Evolutionary conservation across 2,888 invertebrate species (phyloP).

Genomic region (Notocelia uddmanniana): DNA sequence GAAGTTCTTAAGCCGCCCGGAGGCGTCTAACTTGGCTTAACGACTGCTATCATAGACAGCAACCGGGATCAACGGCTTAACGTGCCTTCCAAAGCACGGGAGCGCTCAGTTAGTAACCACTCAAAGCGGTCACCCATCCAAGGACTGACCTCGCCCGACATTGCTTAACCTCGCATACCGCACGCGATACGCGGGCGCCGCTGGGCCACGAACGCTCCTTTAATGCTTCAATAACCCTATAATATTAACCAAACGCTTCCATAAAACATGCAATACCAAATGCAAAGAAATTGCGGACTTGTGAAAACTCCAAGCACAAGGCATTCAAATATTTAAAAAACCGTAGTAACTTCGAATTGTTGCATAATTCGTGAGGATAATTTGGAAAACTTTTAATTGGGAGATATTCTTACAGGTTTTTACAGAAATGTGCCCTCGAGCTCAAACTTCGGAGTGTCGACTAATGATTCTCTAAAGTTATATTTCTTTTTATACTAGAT

Average conservation of each 20-base stretch:
- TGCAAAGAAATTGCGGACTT: constrained; percentile 5
- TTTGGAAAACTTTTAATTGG: constrained; percentile 31
- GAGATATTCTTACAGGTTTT: constrained; percentile 21
- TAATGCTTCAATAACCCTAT: too few relatives aligned
- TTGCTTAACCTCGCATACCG: too few relatives aligned
- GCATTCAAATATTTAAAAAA: constrained; percentile 23
- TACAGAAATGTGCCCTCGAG: not conserved
- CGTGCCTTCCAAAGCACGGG: too few relatives aligned
- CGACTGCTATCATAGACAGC: too few relatives aligned
- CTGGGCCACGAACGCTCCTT: too few relatives aligned
- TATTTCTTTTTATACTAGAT: not conserved
- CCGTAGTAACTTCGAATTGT: constrained; percentile 10
- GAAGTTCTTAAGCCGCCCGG: too few relatives aligned
- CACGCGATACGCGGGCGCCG: too few relatives aligned
- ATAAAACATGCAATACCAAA: constrained; percentile 18
- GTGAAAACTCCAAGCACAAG: not conserved
- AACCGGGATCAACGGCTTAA: too few relatives aligned
- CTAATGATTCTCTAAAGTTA: not conserved
- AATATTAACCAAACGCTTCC: not conserved
- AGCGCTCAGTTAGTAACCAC: too few relatives aligned
- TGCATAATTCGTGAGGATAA: constrained; percentile 23
- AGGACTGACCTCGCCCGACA: too few relatives aligned
- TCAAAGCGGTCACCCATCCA: too few relatives aligned
- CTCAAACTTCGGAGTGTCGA: not conserved
- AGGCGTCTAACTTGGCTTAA: too few relatives aligned